phyloP scores from a whole-genome alignment of 2,113 vertebrate genomes.

The Paracanthobrama guichenoti region DNA sequence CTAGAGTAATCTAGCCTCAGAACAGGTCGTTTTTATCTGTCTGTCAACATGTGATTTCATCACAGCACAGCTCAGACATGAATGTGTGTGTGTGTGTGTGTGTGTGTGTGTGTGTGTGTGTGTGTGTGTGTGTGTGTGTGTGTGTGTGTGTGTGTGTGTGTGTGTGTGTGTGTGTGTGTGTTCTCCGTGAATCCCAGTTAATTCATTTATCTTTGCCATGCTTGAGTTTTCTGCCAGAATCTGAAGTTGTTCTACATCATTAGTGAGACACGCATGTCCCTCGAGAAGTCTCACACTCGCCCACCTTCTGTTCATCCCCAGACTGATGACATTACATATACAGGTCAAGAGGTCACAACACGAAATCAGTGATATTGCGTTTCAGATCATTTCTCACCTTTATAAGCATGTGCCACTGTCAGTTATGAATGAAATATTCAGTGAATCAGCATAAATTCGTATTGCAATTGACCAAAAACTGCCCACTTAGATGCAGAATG shows the following conservation, averaged over 20 bases:
- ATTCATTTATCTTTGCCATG: constrained; percentile 13
- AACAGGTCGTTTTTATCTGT: constrained; percentile 74
- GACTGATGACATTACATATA: constrained; percentile 45
- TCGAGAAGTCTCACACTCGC: constrained; percentile 49
- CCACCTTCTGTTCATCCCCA: no score
- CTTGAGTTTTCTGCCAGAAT: constrained; percentile 47
- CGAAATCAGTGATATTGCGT: constrained; percentile 7
- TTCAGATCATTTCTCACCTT: constrained; percentile 42
- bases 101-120: constrained; percentile 41
- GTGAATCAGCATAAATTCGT: not conserved
- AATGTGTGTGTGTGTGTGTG: constrained; percentile 38
- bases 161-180: constrained; percentile 45
- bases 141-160: constrained; percentile 45
- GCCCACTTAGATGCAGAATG: not conserved
- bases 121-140: constrained; percentile 46
- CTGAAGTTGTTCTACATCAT: constrained; percentile 52
- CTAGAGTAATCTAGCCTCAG: constrained; percentile 75
- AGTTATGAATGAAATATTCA: not conserved
- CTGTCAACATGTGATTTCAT: constrained; percentile 67
- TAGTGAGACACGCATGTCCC: constrained; percentile 35
- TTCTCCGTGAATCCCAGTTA: not conserved
- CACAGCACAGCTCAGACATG: constrained; percentile 58
- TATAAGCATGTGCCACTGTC: not conserved
- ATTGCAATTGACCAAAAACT: not conserved
- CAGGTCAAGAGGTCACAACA: constrained; percentile 40